These are phyloP conservation scores for Tetramorium parvispinum DNA, from an alignment of 1,140 invertebrate genomes.

Conservation along the genomic window DNA sequence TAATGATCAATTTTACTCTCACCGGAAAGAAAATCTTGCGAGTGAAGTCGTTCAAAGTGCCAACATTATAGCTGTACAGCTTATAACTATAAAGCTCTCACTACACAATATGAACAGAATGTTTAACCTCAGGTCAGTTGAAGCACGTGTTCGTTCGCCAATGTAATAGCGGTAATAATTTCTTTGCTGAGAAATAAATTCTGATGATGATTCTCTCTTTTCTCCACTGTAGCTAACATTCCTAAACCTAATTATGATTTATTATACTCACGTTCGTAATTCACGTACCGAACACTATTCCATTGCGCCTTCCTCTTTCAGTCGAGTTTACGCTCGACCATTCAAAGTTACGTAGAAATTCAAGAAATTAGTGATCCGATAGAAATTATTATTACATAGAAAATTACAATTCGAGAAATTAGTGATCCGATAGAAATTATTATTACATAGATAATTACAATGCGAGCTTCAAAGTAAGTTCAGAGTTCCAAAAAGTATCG, in stretches of 20 bases:
- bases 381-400: not conserved
- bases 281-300: constrained; percentile 50
- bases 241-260: constrained; percentile 82
- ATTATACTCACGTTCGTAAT: constrained; percentile 81
- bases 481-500: not conserved
- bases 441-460: not conserved
- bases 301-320: constrained; percentile 30
- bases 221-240: constrained; percentile 80
- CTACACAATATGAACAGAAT: constrained; percentile 24
- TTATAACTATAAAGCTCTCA: not conserved
- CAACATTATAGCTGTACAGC: not conserved
- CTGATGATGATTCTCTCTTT: constrained; percentile 83
- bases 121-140: constrained; percentile 75
- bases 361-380: not conserved
- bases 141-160: constrained; percentile 81
- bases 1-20: not conserved
- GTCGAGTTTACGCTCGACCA: not conserved
- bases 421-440: not conserved
- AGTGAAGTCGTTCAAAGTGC: not conserved
- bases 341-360: not conserved
- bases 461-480: not conserved
- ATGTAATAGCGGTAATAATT: constrained; percentile 83
- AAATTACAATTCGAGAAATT: constrained; percentile 5
- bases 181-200: constrained; percentile 82
- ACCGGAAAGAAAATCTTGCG: not conserved